Evolutionary conservation across 2,888 invertebrate species (phyloP).

Genomic region (Isotomurus palustris): DNA sequence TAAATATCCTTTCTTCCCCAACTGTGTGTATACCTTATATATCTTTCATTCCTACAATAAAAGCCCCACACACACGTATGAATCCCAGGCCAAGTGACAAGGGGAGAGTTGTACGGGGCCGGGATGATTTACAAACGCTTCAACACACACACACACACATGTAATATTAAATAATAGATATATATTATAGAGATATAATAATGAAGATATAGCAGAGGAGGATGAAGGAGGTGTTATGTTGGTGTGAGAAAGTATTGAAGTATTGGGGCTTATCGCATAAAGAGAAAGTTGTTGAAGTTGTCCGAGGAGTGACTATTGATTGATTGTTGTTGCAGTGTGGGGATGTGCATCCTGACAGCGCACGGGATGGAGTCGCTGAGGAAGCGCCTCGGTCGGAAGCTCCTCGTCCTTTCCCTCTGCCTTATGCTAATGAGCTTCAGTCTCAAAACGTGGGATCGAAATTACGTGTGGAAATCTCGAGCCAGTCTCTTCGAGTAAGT

Average conservation of each 20-base stretch:
- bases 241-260: neutral
- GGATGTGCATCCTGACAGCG: slow-evolving; percentile 42
- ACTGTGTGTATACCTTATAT: no score
- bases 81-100: no score
- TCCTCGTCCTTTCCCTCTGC: slow-evolving; percentile 30
- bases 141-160: no score
- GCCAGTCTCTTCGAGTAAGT: slow-evolving; percentile 57
- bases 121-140: no score
- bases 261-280: no score
- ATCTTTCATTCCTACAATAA: no score
- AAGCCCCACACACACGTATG: no score
- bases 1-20: neutral
- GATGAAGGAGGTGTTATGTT: neutral
- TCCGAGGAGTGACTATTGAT: neutral
- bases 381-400: slow-evolving; percentile 10
- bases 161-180: no score
- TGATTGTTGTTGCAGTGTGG: slow-evolving; percentile 29
- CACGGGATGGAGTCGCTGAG: slow-evolving; percentile 35
- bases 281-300: no score
- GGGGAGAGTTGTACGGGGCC: no score
- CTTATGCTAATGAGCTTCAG: slow-evolving; percentile 39
- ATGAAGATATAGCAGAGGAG: neutral
- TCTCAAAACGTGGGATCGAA: slow-evolving; percentile 60
- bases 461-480: slow-evolving; percentile 71
- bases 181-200: no score